Percentiles rank a stretch among this genome's conserved stretches.
These are phyloP conservation scores for Pholis gunnellus DNA, from an alignment of 2,113 vertebrate species.

Conservation along the genomic window DNA sequence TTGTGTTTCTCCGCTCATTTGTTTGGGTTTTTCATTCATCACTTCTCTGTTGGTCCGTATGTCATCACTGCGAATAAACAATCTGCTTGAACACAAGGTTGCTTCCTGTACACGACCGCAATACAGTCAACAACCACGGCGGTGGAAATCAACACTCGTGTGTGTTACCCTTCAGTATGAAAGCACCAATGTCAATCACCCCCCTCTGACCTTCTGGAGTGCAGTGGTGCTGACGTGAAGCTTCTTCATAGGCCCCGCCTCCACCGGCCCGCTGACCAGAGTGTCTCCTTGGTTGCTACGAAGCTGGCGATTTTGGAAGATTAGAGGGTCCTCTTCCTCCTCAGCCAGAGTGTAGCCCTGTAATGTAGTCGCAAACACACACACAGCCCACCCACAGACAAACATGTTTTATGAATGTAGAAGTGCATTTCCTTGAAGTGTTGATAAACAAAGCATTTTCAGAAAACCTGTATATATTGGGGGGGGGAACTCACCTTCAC, in stretches of 20 bases:
- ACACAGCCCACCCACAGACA: slow-evolving; percentile 61
- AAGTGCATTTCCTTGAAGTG: slow-evolving; percentile 56
- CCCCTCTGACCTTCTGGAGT: slow-evolving; percentile 91
- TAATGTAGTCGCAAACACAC: slow-evolving; percentile 34
- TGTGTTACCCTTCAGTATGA: background rate
- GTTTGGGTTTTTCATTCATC: slow-evolving; percentile 20
- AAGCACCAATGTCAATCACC: background rate
- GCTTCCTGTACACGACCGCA: slow-evolving; percentile 33
- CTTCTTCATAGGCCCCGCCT: slow-evolving; percentile 98
- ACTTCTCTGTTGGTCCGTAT: slow-evolving; percentile 20
- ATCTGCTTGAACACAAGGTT: slow-evolving; percentile 11
- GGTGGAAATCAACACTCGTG: slow-evolving; percentile 32
- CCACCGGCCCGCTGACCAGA: slow-evolving; percentile 90
- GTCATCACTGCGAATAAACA: slow-evolving; percentile 30
- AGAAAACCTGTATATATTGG: background rate
- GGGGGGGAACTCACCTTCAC: slow-evolving; percentile 88
- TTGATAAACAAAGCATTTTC: slow-evolving; percentile 53
- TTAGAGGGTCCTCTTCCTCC: slow-evolving; percentile 96
- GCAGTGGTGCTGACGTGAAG: slow-evolving; percentile 98
- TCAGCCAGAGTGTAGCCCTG: slow-evolving; percentile 98
- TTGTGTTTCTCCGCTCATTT: slow-evolving; percentile 13
- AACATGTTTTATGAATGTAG: slow-evolving; percentile 48
- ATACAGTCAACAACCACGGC: background rate
- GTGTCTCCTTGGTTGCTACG: slow-evolving; percentile 91
- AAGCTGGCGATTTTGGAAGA: slow-evolving; percentile 93